A percentile compares a stretch with the other conserved stretches of the same genome.
These are phyloP conservation scores for Drosophila sturtevanti DNA, from an alignment of 1,140 invertebrate genomes.

Conservation along the genomic window DNA sequence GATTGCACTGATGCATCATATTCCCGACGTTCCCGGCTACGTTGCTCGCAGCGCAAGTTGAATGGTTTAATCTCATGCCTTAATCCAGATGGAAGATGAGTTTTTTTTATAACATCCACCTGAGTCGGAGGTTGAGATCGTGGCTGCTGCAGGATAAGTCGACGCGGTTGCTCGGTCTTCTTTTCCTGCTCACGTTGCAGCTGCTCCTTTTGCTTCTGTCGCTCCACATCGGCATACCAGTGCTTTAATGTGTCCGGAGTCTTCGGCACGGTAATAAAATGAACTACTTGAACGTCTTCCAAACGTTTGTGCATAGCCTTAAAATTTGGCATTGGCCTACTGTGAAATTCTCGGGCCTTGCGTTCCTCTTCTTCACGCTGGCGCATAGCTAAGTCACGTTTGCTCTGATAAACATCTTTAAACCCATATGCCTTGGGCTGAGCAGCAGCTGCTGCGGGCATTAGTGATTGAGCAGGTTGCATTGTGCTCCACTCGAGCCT, in stretches of 20 bases:
- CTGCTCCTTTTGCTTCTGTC: conserved; percentile 13
- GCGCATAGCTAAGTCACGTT: conserved; percentile 41
- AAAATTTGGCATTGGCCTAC: conserved; percentile 73
- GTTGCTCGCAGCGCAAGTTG: conserved; percentile 56
- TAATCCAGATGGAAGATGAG: background rate
- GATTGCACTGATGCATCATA: conserved; percentile 51
- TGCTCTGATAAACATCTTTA: conserved; percentile 53
- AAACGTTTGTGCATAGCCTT: conserved; percentile 51
- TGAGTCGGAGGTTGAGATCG: background rate
- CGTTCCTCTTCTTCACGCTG: conserved; percentile 61
- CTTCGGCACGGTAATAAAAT: conserved; percentile 58
- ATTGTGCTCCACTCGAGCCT: conserved; percentile 36
- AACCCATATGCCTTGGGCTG: conserved; percentile 52
- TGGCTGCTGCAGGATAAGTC: background rate
- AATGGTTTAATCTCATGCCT: conserved; percentile 44
- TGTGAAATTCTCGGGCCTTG: conserved; percentile 69
- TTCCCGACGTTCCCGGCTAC: conserved; percentile 64
- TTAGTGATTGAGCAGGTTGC: background rate
- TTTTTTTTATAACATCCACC: background rate
- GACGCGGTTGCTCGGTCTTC: background rate
- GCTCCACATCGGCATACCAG: conserved; percentile 25
- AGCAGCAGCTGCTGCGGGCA: background rate
- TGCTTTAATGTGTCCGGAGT: conserved; percentile 65
- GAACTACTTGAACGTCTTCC: conserved; percentile 28
- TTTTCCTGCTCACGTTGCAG: background rate